Conservation (phyloP, 1,140 invertebrate species). For the Drosophila nannoptera region DNA sequence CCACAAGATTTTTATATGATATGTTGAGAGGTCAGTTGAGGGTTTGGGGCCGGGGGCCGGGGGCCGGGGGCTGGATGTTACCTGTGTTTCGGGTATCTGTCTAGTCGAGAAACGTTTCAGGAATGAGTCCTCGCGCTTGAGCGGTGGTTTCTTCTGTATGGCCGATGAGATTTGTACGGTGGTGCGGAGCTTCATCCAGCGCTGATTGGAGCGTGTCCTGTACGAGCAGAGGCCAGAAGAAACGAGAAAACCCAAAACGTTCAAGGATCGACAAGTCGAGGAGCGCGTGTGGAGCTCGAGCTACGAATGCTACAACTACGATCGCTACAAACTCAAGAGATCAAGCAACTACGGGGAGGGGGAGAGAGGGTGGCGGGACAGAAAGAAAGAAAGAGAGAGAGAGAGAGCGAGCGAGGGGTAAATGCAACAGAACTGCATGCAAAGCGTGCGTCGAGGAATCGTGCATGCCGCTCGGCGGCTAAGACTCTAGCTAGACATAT, state of each 20-base stretch:
- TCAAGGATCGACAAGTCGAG: constrained; percentile 19
- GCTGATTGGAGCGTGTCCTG: constrained; percentile 93
- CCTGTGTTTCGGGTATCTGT: constrained; percentile 92
- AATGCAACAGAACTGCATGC: constrained; percentile 21
- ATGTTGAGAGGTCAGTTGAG: no score
- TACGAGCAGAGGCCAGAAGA: constrained; percentile 38
- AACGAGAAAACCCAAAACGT: constrained; percentile 9
- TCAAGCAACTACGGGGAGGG: constrained; percentile 31
- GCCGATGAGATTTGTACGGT: constrained; percentile 95
- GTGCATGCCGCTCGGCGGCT: no score
- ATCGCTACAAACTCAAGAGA: constrained; percentile 22
- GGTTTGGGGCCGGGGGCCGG: no score
- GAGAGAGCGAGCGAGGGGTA: constrained; percentile 12
- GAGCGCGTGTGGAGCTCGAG: not conserved
- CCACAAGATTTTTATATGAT: no score
- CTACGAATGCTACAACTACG: constrained; percentile 16
- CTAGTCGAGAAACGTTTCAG: constrained; percentile 95
- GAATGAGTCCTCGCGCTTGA: constrained; percentile 95
- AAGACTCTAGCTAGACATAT: constrained; percentile 6
- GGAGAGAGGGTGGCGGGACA: not conserved
- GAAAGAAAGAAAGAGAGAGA: constrained; percentile 3
- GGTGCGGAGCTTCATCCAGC: constrained; percentile 96
- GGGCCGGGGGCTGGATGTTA: no score
- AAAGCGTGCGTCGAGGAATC: constrained; percentile 23
- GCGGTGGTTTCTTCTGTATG: constrained; percentile 89